Conservation (phyloP, 2,888 invertebrate genomes). For the Sisyra terminalis region DNA sequence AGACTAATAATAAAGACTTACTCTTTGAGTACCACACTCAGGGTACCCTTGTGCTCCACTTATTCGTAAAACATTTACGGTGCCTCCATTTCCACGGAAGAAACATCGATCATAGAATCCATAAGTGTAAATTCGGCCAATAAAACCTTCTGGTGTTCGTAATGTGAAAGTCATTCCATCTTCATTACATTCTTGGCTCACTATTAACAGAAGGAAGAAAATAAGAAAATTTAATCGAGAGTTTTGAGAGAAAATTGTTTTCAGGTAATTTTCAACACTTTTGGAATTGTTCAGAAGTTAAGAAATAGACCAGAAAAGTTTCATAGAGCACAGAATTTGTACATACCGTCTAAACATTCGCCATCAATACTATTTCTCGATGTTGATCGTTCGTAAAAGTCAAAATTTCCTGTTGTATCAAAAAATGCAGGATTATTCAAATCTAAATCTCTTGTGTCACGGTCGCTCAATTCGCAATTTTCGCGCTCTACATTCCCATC, state of each 20-base stretch:
- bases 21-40: slow-evolving; percentile 79
- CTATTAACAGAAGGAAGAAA: slow-evolving; percentile 32
- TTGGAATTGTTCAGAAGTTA: slow-evolving; percentile 6
- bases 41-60: slow-evolving; percentile 87
- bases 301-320: background rate
- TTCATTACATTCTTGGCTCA: slow-evolving; percentile 81
- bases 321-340: too few relatives aligned
- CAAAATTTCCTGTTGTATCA: slow-evolving; percentile 67
- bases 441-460: slow-evolving; percentile 69
- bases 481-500: slow-evolving; percentile 42
- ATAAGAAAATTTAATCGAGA: background rate
- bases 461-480: slow-evolving; percentile 81
- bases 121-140: slow-evolving; percentile 80
- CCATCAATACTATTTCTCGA: slow-evolving; percentile 50
- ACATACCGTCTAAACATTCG: slow-evolving; percentile 73
- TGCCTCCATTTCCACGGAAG: slow-evolving; percentile 80
- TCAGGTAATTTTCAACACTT: background rate
- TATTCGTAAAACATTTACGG: slow-evolving; percentile 64
- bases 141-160: slow-evolving; percentile 74
- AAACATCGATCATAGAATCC: slow-evolving; percentile 84
- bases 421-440: slow-evolving; percentile 73
- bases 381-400: slow-evolving; percentile 67
- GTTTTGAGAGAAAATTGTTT: slow-evolving; percentile 1
- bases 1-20: slow-evolving; percentile 20
- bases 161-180: slow-evolving; percentile 90